phyloP scores from a whole-genome alignment of 2,113 vertebrate genomes.

The Salminus brasiliensis region DNA sequence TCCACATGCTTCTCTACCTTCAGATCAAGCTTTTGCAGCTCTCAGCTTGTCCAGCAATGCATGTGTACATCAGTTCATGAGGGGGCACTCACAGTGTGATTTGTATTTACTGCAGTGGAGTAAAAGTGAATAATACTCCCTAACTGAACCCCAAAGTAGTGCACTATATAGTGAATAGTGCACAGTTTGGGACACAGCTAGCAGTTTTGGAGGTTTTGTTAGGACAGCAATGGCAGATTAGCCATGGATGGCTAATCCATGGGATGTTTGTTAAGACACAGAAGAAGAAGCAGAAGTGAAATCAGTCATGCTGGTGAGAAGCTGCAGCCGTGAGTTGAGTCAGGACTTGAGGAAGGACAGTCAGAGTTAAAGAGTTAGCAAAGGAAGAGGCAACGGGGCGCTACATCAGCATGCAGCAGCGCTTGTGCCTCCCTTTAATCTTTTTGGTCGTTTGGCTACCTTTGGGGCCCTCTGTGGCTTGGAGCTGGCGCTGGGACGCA shows the following conservation, averaged over 20 bases:
- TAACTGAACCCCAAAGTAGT: no score
- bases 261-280: slow-evolving; percentile 17
- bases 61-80: no score
- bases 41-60: no score
- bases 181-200: no score
- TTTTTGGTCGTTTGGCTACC: slow-evolving; percentile 69
- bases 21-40: no score
- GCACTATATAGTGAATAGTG: no score
- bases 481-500: neutral
- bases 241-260: neutral
- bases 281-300: neutral
- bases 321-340: slow-evolving; percentile 8
- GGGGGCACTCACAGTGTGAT: no score
- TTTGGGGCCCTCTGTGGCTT: slow-evolving; percentile 69
- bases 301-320: neutral
- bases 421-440: slow-evolving; percentile 62
- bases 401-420: slow-evolving; percentile 76
- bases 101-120: no score
- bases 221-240: no score
- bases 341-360: neutral
- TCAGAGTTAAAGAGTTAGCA: slow-evolving; percentile 23
- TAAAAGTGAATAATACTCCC: no score
- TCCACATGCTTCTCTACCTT: no score
- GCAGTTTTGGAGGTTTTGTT: no score
- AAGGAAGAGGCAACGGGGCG: slow-evolving; percentile 32